Evolutionary conservation across 2,888 invertebrate species (phyloP).

Genomic region (Drosophila robusta): DNA sequence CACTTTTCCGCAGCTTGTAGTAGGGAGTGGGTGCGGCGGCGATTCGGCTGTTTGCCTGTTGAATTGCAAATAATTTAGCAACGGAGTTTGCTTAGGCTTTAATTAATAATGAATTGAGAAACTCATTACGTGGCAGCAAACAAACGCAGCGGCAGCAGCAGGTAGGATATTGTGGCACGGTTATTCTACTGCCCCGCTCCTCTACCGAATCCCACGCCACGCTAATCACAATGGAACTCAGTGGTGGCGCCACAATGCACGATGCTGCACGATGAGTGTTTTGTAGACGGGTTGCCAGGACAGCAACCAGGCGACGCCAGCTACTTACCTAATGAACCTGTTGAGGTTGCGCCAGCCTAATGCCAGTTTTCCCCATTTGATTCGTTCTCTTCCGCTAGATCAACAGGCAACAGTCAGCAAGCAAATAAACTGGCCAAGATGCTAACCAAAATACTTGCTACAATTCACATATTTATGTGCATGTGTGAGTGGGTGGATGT

Average conservation of each 20-base stretch:
- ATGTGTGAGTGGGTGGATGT: slow-evolving; percentile 10
- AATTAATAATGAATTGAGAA: slow-evolving; percentile 80
- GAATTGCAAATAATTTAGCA: slow-evolving; percentile 77
- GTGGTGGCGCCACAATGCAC: not conserved
- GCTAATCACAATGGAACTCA: slow-evolving; percentile 63
- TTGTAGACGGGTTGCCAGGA: slow-evolving; percentile 51
- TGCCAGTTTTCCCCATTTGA: not conserved
- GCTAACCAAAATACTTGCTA: slow-evolving; percentile 36
- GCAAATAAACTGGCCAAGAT: slow-evolving; percentile 40
- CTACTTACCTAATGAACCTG: slow-evolving; percentile 77
- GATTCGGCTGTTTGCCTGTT: slow-evolving; percentile 50
- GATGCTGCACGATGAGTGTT: slow-evolving; percentile 2
- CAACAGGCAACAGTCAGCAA: slow-evolving; percentile 19
- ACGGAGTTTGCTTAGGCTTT: slow-evolving; percentile 74
- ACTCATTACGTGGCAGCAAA: slow-evolving; percentile 77
- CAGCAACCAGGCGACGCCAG: slow-evolving; percentile 35
- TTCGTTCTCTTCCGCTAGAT: slow-evolving; percentile 9
- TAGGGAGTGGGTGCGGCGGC: not conserved
- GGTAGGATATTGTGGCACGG: slow-evolving; percentile 4
- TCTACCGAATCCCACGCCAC: slow-evolving; percentile 4
- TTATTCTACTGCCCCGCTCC: not conserved
- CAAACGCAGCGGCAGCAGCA: slow-evolving; percentile 36
- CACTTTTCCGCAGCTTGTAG: slow-evolving; percentile 19
- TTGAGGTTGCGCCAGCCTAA: slow-evolving; percentile 58
- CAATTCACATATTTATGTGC: slow-evolving; percentile 53